Evolutionary conservation across 2,113 vertebrate genomes (phyloP).

Genomic region (Macquaria ambigua): DNA sequence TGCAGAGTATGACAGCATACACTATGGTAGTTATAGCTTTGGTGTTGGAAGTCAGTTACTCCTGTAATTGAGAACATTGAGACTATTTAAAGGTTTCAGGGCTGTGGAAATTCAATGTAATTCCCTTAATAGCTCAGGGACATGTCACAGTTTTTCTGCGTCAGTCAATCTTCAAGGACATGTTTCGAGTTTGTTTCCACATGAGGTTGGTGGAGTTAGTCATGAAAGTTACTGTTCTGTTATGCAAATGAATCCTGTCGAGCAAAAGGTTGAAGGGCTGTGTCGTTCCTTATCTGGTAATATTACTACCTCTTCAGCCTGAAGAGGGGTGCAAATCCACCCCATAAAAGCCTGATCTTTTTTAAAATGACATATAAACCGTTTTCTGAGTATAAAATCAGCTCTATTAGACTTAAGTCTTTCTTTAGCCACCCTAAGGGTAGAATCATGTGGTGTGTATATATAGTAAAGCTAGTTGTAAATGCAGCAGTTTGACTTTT

Average conservation of each 20-base stretch:
- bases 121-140: slow-evolving; percentile 66
- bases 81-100: slow-evolving; percentile 75
- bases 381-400: neutral
- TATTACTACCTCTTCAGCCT: neutral
- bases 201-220: slow-evolving; percentile 2
- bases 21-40: slow-evolving; percentile 23
- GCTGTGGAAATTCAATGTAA: slow-evolving; percentile 74
- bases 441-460: slow-evolving; percentile 7
- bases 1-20: slow-evolving; percentile 45
- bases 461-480: slow-evolving; percentile 6
- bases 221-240: slow-evolving; percentile 9
- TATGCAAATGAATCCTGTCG: slow-evolving; percentile 11
- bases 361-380: neutral
- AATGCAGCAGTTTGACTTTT: slow-evolving; percentile 47
- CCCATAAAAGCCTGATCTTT: neutral
- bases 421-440: neutral
- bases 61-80: slow-evolving; percentile 66
- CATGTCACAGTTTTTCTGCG: slow-evolving; percentile 66
- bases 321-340: neutral
- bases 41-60: slow-evolving; percentile 55
- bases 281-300: neutral
- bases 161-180: slow-evolving; percentile 68
- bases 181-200: slow-evolving; percentile 44
- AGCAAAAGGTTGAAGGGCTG: neutral
- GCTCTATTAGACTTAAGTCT: neutral